These are phyloP conservation scores for Scaptomyza montana DNA, from an alignment of 1,140 invertebrate genomes.

Conservation along the genomic window DNA sequence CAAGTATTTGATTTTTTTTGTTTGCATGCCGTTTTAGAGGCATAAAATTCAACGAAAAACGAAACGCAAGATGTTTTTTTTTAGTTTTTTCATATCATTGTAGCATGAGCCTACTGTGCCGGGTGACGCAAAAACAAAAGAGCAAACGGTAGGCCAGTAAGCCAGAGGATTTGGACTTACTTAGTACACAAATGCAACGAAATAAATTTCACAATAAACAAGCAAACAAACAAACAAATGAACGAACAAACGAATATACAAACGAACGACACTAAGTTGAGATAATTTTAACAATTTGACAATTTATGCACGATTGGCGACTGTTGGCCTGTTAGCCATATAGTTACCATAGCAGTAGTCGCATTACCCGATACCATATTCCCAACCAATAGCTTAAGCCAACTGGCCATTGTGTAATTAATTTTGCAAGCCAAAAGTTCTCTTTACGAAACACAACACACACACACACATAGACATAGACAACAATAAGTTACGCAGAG, in stretches of 20 bases:
- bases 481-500: conserved; percentile 56
- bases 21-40: conserved; percentile 71
- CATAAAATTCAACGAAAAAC: conserved; percentile 45
- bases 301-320: conserved; percentile 78
- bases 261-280: conserved; percentile 68
- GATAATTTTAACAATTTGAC: conserved; percentile 82
- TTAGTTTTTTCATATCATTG: neutral
- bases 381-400: conserved; percentile 22
- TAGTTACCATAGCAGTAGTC: conserved; percentile 19
- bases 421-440: conserved; percentile 71
- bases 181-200: conserved; percentile 70
- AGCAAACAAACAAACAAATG: conserved; percentile 23
- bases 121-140: neutral
- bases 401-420: conserved; percentile 72
- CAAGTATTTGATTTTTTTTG: conserved; percentile 25
- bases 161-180: conserved; percentile 34
- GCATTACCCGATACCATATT: conserved; percentile 13
- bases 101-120: neutral
- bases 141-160: conserved; percentile 23
- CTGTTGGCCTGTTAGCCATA: conserved; percentile 16
- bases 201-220: conserved; percentile 73
- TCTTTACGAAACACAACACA: conserved; percentile 26
- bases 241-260: conserved; percentile 5
- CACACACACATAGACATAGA: neutral
- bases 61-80: conserved; percentile 61